Base-by-base conservation (phyloP, 1,140 invertebrate species). In the Pachyrhynchus sulphureomaculatus region DNA sequence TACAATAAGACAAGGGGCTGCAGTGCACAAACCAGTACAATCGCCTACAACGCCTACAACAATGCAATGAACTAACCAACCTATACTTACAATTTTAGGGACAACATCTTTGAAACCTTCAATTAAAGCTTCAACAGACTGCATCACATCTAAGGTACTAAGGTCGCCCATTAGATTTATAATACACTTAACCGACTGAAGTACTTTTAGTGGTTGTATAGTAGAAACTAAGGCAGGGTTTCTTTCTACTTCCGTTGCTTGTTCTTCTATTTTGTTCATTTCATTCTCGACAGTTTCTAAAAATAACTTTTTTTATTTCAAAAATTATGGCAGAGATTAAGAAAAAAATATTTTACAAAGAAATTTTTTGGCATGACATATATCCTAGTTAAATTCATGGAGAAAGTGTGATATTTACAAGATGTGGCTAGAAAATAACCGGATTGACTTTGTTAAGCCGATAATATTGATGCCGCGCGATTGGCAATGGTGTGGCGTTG, bases 131-230 rank as follows among this genome's bases (percentile, higher is more conserved):
- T 87, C 85, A 2, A 95, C 77, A 32, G 90, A 86, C 56, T 88
- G 83, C 2, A 86, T 88, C 1, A 95, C 84, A 69, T 94, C 91
- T 39, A 88, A 76, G 0, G 93, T 96, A 77, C 96, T 92, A 2
- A 96, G 84, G 55, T 87, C 88, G 9, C 91, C 91, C 62, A 96
- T 86, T 18, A 94, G 78, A 20, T 92, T 87, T 74, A 93, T 94
- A 6, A 98, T 87, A 0, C 92, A 92, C 79, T 97, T 98, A 0
- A 96, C 90, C 0, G 92, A 88, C 77, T 98, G 95, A 15, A 89
- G 82, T 36, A 95, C 85, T 15, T 86, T 81, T 59, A 61, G 83
- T 2, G 83, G 79, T 68, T 87, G 82, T 20, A 84, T 68, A 42
- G 76, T 72, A 13, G 80, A 77, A 58, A 80, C 69, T 41, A 77